Conservation (phyloP, 1,140 invertebrate genomes). For the Trachymyrmex cornetzi region DNA sequence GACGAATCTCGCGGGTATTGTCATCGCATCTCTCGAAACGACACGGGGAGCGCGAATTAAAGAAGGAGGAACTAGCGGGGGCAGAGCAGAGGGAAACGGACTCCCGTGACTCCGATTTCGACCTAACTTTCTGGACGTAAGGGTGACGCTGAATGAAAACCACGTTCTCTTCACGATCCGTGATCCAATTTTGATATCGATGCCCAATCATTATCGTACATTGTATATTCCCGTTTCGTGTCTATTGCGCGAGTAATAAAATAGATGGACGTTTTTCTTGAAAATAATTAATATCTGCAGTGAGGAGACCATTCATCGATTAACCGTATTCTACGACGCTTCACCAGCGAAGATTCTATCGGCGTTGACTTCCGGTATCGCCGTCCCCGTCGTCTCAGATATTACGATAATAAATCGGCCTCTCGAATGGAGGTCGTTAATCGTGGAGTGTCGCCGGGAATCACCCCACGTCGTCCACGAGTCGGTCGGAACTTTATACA, state of each 20-base stretch:
- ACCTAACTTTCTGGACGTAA: constrained; percentile 6
- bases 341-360: constrained; percentile 59
- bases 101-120: constrained; percentile 35
- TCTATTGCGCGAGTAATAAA: constrained; percentile 21
- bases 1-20: constrained; percentile 83
- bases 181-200: constrained; percentile 50
- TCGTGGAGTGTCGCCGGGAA: constrained; percentile 58
- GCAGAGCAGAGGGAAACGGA: background rate
- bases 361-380: constrained; percentile 54
- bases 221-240: constrained; percentile 40
- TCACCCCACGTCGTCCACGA: constrained; percentile 52
- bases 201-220: constrained; percentile 32
- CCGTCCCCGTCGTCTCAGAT: constrained; percentile 47
- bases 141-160: background rate
- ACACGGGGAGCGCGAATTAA: constrained; percentile 49
- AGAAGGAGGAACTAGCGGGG: constrained; percentile 21
- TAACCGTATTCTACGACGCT: constrained; percentile 47
- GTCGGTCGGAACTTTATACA: constrained; percentile 49
- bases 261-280: constrained; percentile 17
- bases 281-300: constrained; percentile 47
- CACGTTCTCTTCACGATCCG: background rate
- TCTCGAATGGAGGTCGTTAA: constrained; percentile 59
- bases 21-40: constrained; percentile 80
- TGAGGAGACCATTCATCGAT: constrained; percentile 39
- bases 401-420: constrained; percentile 62